Conservation (phyloP, 2,888 invertebrate genomes). For the Strigamia crassipes region DNA sequence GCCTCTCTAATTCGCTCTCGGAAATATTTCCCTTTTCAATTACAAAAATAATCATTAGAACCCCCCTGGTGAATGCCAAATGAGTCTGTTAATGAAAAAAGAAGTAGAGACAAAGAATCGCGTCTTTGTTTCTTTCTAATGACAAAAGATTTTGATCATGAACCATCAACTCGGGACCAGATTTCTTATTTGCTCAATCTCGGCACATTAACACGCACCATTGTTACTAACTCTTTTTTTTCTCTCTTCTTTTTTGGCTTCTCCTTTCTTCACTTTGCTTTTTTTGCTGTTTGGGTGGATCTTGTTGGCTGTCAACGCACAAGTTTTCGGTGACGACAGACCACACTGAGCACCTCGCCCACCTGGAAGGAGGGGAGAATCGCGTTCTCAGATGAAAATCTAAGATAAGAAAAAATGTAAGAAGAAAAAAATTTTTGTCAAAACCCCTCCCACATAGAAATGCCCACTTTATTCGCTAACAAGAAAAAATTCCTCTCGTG, state of each 20-base stretch:
- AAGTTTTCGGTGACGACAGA: slow-evolving; percentile 20
- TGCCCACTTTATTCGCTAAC: slow-evolving; percentile 18
- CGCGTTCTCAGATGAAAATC: slow-evolving; percentile 15
- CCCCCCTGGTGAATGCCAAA: slow-evolving; percentile 26
- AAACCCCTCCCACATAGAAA: slow-evolving; percentile 25
- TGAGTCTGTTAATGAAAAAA: slow-evolving; percentile 28
- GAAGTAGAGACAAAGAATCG: not conserved
- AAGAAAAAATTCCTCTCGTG: not conserved
- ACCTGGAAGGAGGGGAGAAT: slow-evolving; percentile 26
- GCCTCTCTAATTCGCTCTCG: slow-evolving; percentile 41
- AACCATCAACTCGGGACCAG: not conserved
- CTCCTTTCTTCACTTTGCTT: not conserved
- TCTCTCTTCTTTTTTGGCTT: not conserved
- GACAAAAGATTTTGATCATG: slow-evolving; percentile 19
- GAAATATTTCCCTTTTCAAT: slow-evolving; percentile 43
- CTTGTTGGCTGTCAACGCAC: slow-evolving; percentile 22
- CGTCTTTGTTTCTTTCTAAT: slow-evolving; percentile 32
- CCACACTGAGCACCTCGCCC: slow-evolving; percentile 32
- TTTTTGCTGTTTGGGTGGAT: not conserved
- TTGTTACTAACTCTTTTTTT: not conserved
- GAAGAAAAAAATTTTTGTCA: not conserved
- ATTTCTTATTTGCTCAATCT: slow-evolving; percentile 32
- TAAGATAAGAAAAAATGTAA: not conserved
- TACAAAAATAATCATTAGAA: slow-evolving; percentile 42
- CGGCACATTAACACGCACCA: slow-evolving; percentile 21